These are phyloP conservation scores for Drosophila cardini DNA, from an alignment of 1,140 invertebrate species.

Conservation along the genomic window DNA sequence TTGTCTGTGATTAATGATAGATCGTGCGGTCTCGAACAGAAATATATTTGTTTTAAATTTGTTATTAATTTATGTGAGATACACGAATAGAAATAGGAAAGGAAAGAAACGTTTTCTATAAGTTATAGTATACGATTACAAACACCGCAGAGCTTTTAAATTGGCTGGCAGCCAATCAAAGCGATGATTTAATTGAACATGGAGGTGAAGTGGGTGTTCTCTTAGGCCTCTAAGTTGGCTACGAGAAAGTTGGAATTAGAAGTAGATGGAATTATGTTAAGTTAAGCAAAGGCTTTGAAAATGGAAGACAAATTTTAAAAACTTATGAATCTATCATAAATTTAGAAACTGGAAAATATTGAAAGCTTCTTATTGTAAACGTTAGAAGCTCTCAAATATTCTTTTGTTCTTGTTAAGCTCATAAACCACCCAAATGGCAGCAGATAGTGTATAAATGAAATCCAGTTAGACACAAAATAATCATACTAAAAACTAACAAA, in stretches of 20 bases:
- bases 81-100: neutral
- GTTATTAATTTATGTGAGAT: constrained; percentile 73
- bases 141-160: neutral
- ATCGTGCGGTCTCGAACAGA: constrained; percentile 71
- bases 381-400: constrained; percentile 10
- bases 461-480: constrained; percentile 41
- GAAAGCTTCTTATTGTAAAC: no score
- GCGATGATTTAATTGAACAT: neutral
- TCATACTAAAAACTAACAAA: constrained; percentile 52
- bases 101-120: constrained; percentile 17
- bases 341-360: no score
- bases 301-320: no score
- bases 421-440: constrained; percentile 36
- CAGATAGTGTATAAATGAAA: constrained; percentile 31
- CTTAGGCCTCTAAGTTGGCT: neutral
- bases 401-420: constrained; percentile 10
- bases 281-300: no score
- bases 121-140: constrained; percentile 22
- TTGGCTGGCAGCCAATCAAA: neutral
- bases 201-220: neutral
- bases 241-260: neutral
- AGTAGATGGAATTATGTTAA: no score
- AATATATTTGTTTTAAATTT: constrained; percentile 80
- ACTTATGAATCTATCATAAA: no score
- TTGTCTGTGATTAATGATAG: constrained; percentile 72